Percentiles rank a stretch among this genome's conserved stretches.
Conservation (phyloP, 2,888 invertebrate species). For the Microctonus brassicae region DNA sequence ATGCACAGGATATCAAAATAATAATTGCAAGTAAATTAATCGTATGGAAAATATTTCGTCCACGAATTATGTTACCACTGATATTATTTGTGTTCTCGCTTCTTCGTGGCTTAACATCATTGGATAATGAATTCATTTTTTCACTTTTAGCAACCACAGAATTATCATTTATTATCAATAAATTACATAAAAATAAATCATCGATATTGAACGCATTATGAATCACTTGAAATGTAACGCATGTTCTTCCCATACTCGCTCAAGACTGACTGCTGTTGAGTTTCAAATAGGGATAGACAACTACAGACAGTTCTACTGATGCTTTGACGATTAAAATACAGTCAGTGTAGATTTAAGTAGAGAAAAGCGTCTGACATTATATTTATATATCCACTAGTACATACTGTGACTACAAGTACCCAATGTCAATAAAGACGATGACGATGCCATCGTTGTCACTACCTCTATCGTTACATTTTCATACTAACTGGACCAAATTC, state of each 20-base stretch:
- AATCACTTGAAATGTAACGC: constrained; percentile 44
- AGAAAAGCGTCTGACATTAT: constrained; percentile 20
- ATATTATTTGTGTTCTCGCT: constrained; percentile 14
- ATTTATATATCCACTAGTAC: neutral
- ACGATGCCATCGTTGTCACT: neutral
- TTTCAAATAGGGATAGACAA: constrained; percentile 21
- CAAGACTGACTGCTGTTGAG: constrained; percentile 54
- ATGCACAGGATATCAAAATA: constrained; percentile 38
- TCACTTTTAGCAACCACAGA: constrained; percentile 10
- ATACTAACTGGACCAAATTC: constrained; percentile 22
- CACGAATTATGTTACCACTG: constrained; percentile 12
- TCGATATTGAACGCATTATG: constrained; percentile 4
- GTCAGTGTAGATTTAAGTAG: constrained; percentile 7
- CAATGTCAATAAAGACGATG: neutral
- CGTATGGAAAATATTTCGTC: constrained; percentile 16
- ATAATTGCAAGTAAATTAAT: constrained; percentile 35
- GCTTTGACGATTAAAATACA: neutral
- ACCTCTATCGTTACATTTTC: neutral
- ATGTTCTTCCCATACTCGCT: constrained; percentile 59
- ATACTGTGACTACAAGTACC: neutral
- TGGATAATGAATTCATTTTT: neutral
- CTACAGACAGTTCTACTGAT: constrained; percentile 28
- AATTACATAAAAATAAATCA: constrained; percentile 32
- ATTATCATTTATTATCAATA: constrained; percentile 17
- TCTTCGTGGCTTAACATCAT: neutral